Conservation (phyloP, 2,888 invertebrate genomes). For the Caenorhabditis sp. region DNA sequence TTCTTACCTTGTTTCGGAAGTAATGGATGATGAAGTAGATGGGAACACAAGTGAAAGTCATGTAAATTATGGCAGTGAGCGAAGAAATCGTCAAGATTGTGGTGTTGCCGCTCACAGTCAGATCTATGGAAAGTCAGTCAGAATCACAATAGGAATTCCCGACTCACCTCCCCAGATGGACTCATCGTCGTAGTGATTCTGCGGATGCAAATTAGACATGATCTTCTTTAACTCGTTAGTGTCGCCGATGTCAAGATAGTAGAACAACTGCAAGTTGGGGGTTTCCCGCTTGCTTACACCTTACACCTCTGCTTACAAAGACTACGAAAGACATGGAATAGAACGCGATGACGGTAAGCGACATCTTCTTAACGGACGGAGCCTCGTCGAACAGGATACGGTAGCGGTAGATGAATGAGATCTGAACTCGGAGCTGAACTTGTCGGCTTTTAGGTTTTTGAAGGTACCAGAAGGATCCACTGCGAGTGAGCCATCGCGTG, state of each 20-base stretch:
- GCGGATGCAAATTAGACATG: conserved; percentile 45
- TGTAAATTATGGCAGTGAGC: conserved; percentile 49
- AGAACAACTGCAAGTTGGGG: conserved; percentile 29
- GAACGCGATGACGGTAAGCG: conserved; percentile 27
- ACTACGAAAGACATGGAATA: conserved; percentile 47
- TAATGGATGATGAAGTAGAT: conserved; percentile 53
- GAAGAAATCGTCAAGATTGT: conserved; percentile 34
- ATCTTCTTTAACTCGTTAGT: conserved; percentile 44
- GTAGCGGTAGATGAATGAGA: conserved; percentile 60
- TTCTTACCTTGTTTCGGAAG: conserved; percentile 35
- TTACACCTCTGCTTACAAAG: conserved; percentile 16
- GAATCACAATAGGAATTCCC: background rate
- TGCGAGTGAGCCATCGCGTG: conserved; percentile 60
- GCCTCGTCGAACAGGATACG: conserved; percentile 42
- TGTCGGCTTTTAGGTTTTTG: too few species aligned
- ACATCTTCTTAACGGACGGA: conserved; percentile 26
- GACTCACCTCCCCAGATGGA: conserved; percentile 48
- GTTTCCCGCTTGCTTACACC: too few species aligned
- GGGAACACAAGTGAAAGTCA: conserved; percentile 56
- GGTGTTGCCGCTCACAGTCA: conserved; percentile 46
- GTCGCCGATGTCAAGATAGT: conserved; percentile 46
- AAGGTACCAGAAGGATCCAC: conserved; percentile 57
- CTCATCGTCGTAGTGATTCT: conserved; percentile 46
- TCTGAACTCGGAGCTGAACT: too few species aligned
- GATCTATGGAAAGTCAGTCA: conserved; percentile 1